These are phyloP conservation scores for Myrmecophaga tridactyla DNA, from an alignment of 2,113 vertebrate genomes.

Conservation along the genomic window DNA sequence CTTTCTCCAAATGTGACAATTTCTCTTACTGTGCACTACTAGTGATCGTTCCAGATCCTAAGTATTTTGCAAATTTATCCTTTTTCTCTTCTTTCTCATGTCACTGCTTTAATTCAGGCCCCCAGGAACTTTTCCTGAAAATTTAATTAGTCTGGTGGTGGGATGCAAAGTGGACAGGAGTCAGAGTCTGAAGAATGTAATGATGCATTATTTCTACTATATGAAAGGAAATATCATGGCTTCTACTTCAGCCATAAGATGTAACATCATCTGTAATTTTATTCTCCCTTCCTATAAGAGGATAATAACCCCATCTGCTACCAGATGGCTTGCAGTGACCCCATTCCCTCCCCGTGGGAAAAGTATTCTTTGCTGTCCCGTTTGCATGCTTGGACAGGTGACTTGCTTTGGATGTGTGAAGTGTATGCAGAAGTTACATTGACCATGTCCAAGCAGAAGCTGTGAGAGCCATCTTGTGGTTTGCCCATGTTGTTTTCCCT, in stretches of 20 bases:
- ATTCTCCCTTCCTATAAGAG: not conserved
- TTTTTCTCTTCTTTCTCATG: not conserved
- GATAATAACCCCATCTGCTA: not conserved
- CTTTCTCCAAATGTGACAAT: not conserved
- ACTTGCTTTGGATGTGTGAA: not conserved
- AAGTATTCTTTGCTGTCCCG: accelerated
- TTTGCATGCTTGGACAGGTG: not conserved
- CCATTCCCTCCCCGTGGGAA: accelerated
- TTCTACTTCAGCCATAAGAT: not conserved
- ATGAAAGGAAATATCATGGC: not conserved
- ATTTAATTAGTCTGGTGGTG: too few species aligned
- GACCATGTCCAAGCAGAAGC: not conserved
- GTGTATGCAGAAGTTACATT: not conserved
- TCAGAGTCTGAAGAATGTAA: not conserved
- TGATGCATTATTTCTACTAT: not conserved
- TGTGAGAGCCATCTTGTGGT: not conserved
- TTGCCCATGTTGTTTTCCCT: not conserved
- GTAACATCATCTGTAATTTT: not conserved
- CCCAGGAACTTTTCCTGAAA: not conserved
- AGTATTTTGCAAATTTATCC: not conserved
- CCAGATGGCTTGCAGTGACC: not conserved
- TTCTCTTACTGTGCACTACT: not conserved
- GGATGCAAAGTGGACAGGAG: not conserved
- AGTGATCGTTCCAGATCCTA: not conserved
- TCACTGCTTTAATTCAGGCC: not conserved